phyloP scores from a whole-genome alignment of 2,797 vertebrate genomes.

The Lophotriccus pileatus region DNA sequence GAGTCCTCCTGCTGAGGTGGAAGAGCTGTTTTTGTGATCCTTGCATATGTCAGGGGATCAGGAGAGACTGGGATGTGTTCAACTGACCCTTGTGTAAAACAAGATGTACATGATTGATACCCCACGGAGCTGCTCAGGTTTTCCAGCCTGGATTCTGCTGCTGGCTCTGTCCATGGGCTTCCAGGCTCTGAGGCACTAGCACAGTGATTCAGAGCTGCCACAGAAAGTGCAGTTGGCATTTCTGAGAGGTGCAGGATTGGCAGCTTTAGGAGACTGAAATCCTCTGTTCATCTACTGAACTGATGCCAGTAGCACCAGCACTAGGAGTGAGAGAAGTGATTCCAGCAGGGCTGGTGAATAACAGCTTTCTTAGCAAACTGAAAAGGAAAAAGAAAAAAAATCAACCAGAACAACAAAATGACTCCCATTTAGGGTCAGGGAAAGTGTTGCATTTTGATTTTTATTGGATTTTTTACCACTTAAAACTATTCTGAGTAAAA shows the following conservation, averaged over 20 bases:
- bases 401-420: neutral
- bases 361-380: neutral
- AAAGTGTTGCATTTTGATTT: neutral
- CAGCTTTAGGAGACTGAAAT: slow-evolving; percentile 23
- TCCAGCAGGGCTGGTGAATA: slow-evolving; percentile 23
- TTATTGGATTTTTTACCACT: neutral
- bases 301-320: neutral
- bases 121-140: neutral
- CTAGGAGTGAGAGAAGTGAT: neutral
- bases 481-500: neutral
- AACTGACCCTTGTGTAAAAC: neutral
- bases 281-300: slow-evolving; percentile 15
- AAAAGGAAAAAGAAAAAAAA: neutral
- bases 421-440: neutral
- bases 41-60: neutral
- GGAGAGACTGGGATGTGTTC: neutral
- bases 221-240: slow-evolving; percentile 1
- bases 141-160: neutral
- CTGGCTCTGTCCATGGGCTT: neutral
- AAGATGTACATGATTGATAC: neutral
- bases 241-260: slow-evolving; percentile 37
- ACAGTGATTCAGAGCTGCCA: neutral
- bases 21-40: neutral
- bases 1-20: neutral
- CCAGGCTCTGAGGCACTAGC: neutral